Evolutionary conservation across 2,888 invertebrate genomes (phyloP).

Genomic region (Ephialtes manifestator): DNA sequence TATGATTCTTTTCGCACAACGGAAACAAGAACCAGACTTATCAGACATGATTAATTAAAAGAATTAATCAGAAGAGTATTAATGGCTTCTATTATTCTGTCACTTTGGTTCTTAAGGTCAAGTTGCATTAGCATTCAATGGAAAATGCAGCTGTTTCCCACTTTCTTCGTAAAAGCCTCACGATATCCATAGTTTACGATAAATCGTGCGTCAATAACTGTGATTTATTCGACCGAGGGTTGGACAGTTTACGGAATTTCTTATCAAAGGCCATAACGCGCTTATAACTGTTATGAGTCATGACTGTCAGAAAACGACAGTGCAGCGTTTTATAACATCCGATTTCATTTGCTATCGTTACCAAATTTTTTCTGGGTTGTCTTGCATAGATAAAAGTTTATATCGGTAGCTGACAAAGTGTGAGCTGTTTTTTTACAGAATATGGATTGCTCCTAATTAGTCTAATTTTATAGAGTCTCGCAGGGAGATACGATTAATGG

Average conservation of each 20-base stretch:
- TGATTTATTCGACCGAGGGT: constrained; percentile 48
- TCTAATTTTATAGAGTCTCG: constrained; percentile 37
- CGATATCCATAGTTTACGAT: constrained; percentile 25
- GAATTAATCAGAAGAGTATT: constrained; percentile 51
- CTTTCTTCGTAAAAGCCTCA: constrained; percentile 28
- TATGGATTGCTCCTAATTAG: constrained; percentile 36
- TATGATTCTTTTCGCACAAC: constrained; percentile 37
- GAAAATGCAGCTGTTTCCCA: constrained; percentile 44
- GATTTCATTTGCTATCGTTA: constrained; percentile 44
- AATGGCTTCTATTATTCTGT: constrained; percentile 30
- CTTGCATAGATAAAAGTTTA: constrained; percentile 21
- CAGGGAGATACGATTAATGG: constrained; percentile 7
- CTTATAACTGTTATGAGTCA: constrained; percentile 18
- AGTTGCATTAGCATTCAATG: constrained; percentile 44
- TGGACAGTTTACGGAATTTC: constrained; percentile 50
- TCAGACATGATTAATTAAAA: constrained; percentile 41
- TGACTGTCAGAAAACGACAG: constrained; percentile 13
- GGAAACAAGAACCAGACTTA: constrained; percentile 12
- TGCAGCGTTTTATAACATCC: constrained; percentile 12
- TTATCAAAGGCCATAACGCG: constrained; percentile 41
- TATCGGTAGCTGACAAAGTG: background rate
- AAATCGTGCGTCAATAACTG: constrained; percentile 19
- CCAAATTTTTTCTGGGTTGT: constrained; percentile 8
- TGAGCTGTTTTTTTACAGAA: constrained; percentile 13
- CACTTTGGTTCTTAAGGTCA: constrained; percentile 1